phyloP scores from a whole-genome alignment of 1,140 invertebrate genomes.

The Caenorhabditis tropicalis region DNA sequence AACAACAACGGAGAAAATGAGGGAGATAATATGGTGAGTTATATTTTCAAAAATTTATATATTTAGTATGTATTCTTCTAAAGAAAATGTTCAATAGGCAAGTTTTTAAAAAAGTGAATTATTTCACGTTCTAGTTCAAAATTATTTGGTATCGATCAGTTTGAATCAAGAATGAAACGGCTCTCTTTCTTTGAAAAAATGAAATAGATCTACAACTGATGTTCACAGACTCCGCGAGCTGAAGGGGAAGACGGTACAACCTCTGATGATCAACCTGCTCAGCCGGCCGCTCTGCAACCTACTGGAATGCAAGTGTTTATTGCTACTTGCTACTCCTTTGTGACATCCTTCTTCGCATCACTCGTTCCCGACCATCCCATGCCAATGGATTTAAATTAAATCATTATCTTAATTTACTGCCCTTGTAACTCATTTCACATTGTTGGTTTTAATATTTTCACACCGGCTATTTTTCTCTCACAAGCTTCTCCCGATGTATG shows the following conservation, averaged over 20 bases:
- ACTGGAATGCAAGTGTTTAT: conserved; percentile 32
- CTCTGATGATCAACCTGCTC: not conserved
- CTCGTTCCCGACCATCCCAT: conserved; percentile 17
- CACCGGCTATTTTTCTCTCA: not conserved
- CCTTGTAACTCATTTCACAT: not conserved
- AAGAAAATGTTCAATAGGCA: too few relatives aligned
- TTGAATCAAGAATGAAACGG: too few relatives aligned
- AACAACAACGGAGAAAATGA: conserved; percentile 36
- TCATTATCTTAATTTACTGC: not conserved
- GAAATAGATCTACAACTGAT: too few relatives aligned
- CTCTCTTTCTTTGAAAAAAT: too few relatives aligned
- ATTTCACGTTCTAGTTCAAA: too few relatives aligned
- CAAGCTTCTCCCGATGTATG: conserved; percentile 16
- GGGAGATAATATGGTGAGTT: conserved; percentile 8
- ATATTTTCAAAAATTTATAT: too few relatives aligned
- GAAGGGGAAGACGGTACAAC: not conserved
- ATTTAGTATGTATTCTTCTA: too few relatives aligned
- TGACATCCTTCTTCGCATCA: conserved; percentile 26
- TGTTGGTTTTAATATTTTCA: not conserved
- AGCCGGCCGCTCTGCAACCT: not conserved
- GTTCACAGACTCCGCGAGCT: not conserved
- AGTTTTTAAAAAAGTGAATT: too few relatives aligned
- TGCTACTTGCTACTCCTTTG: conserved; percentile 11
- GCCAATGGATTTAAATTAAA: conserved; percentile 25
- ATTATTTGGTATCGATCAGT: too few relatives aligned